phyloP scores from a whole-genome alignment of 2,888 invertebrate species.

The Pyrrhosoma nymphula region DNA sequence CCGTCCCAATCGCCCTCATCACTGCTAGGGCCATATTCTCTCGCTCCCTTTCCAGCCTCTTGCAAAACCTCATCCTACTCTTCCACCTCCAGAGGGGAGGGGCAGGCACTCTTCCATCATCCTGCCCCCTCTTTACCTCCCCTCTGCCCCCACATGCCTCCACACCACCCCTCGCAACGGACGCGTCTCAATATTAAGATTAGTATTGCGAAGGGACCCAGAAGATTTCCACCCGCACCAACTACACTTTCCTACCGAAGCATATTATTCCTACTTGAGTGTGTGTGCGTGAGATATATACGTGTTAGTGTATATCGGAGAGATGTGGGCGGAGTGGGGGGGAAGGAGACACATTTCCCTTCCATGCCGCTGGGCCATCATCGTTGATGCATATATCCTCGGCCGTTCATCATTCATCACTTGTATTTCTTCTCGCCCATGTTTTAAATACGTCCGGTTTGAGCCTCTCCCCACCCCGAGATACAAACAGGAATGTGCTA shows the following conservation, averaged over 20 bases:
- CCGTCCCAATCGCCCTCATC: constrained; percentile 29
- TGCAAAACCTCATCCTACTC: not conserved
- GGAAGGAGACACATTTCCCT: not conserved
- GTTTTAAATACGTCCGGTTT: not conserved
- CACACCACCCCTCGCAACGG: not conserved
- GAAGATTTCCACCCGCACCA: not conserved
- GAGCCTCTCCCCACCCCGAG: not conserved
- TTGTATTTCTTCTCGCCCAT: not conserved
- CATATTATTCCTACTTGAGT: too few species aligned
- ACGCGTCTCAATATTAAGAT: constrained; percentile 19
- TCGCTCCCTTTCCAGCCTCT: not conserved
- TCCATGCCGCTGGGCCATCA: not conserved
- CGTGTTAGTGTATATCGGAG: not conserved
- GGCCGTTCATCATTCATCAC: not conserved
- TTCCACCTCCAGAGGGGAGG: not conserved
- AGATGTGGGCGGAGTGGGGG: not conserved
- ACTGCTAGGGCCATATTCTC: not conserved
- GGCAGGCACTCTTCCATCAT: not conserved
- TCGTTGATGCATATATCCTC: constrained; percentile 15
- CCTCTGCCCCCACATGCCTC: not conserved
- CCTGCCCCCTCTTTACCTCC: not conserved
- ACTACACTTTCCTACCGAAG: not conserved
- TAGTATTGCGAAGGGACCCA: not conserved
- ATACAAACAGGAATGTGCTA: not conserved
- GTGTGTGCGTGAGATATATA: too few species aligned